Evolutionary conservation across 2,888 invertebrate species (phyloP), one percentile per base, ranked within the genome.

Genomic region (Macrophya annulata): DNA sequence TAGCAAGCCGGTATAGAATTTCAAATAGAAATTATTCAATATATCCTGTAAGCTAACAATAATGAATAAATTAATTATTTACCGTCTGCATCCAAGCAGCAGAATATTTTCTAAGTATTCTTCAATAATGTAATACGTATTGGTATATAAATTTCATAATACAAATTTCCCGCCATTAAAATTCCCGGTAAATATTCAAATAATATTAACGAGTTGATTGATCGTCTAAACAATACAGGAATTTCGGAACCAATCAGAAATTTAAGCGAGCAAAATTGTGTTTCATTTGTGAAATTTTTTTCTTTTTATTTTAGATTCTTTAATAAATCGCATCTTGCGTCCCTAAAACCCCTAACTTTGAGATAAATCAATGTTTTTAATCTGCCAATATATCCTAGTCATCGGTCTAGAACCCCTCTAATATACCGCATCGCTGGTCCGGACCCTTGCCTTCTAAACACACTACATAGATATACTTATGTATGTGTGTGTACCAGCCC

Each of bases 51-150:
- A 62, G 62, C 62, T 25, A 25, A 59, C 21, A 59, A 62, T 68
- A 68, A 37, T 68, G 68, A 68, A 68, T 68, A 37, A 68, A 37
- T 37, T 68, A 31, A 68, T 37, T 37, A 68, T 68, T 68, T 2
- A 9, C 31, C 17, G 68, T 31, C 37, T 37, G 68, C 37, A 17
- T 37, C 31, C 6, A 68, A 68, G 31, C 68, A 68, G 68, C 68
- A 17, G 37, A 68, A 68, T 68, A 68, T 68, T 68, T 68, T 37
- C 37, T 31, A 37, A 31, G 10, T 5, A 5, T 51, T 17, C 31
- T 51, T 17, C 17, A 51, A 51, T 51, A 51, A 17, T 17, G 17
- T 51, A 51, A 51, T 51, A 17, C 51, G 5, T 51, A 6, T 6
- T 51, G 17, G 8, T 5, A n/a, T 51, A 51, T 17, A 55, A n/a